phyloP scores from a whole-genome alignment of 2,888 invertebrate species.

The Chironomus riparius region DNA sequence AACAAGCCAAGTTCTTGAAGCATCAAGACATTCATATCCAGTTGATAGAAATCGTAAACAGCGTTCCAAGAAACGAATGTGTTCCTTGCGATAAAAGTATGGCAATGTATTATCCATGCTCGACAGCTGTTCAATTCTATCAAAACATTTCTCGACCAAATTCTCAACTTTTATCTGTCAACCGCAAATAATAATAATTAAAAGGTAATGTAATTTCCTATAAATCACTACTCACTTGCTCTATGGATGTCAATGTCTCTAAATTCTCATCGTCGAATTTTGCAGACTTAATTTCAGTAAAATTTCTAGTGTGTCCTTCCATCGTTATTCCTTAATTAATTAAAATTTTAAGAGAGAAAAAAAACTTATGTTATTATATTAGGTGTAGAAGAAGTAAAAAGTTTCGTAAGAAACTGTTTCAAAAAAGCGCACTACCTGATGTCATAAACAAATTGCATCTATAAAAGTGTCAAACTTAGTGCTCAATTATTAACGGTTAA shows the following conservation, averaged over 20 bases:
- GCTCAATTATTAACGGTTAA: too few species aligned
- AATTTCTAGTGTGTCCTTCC: conserved; percentile 32
- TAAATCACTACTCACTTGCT: conserved; percentile 47
- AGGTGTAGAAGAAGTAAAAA: too few species aligned
- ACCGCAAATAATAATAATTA: background rate
- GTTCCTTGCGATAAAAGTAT: conserved; percentile 51
- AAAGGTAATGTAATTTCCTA: conserved; percentile 13
- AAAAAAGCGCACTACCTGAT: too few species aligned
- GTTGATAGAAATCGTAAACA: conserved; percentile 58
- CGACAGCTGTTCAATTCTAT: conserved; percentile 44
- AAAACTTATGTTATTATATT: background rate
- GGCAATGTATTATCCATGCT: conserved; percentile 51
- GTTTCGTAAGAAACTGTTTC: too few species aligned
- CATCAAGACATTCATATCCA: conserved; percentile 77
- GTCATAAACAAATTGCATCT: too few species aligned
- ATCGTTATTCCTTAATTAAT: background rate
- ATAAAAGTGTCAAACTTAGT: too few species aligned
- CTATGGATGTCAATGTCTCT: conserved; percentile 48
- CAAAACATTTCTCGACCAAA: conserved; percentile 46
- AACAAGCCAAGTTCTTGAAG: conserved; percentile 92
- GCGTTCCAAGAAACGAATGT: conserved; percentile 56
- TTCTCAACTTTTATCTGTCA: conserved; percentile 50
- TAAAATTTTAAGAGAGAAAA: too few species aligned
- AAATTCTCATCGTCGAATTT: conserved; percentile 53
- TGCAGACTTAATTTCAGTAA: conserved; percentile 36